phyloP scores from a whole-genome alignment of 2,113 vertebrate species.

The Patagioenas fasciata region DNA sequence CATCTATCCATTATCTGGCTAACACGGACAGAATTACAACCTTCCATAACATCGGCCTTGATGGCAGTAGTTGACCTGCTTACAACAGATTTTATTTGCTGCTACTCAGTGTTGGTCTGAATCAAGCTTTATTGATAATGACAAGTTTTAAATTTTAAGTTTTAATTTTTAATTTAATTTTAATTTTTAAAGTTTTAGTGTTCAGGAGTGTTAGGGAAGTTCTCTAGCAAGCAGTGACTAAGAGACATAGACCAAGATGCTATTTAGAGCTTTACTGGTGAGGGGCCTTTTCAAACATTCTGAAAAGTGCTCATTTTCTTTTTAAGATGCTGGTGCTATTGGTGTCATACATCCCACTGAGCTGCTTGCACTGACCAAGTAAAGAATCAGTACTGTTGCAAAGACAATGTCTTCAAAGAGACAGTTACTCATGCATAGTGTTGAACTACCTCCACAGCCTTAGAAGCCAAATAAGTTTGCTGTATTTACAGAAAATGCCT shows the following conservation, averaged over 20 bases:
- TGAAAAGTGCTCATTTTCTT: neutral
- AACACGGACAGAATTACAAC: neutral
- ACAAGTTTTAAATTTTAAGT: neutral
- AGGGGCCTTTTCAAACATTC: neutral
- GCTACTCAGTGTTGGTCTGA: neutral
- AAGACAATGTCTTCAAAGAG: neutral
- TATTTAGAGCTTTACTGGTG: neutral
- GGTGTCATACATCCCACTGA: neutral
- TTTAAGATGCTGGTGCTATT: neutral
- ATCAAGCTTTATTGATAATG: neutral
- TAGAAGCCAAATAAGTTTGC: neutral
- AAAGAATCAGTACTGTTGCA: neutral
- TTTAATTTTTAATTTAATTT: neutral
- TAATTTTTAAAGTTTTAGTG: neutral
- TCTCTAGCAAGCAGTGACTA: neutral
- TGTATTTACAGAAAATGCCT: neutral
- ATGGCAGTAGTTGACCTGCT: neutral
- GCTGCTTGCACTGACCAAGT: neutral
- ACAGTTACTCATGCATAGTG: rapidly evolving
- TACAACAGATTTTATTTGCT: neutral
- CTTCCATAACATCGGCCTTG: neutral
- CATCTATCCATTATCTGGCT: neutral
- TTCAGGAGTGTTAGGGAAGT: neutral
- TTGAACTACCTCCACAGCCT: neutral
- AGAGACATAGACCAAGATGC: neutral